Evolutionary conservation across 2,888 invertebrate species (phyloP), one percentile per base, ranked within the genome.

Genomic region (Malthinus flaveolus): DNA sequence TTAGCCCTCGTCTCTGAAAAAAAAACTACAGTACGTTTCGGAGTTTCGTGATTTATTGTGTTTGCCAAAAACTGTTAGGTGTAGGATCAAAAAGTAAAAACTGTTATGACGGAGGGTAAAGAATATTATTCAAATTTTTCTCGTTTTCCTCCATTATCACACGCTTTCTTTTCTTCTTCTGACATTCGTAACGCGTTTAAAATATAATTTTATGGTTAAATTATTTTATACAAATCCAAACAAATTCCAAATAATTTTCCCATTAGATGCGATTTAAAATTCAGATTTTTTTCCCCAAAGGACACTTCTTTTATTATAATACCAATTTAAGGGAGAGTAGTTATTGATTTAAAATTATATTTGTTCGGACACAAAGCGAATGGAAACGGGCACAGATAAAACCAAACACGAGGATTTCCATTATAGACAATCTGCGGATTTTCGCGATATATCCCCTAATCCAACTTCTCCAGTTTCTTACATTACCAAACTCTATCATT

Each of bases 401-500:
- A 56, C 56, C 52, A 58, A 58, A 53, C 58, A 58, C 34, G 45
- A 49, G 52, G 52, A 58, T 58, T 58, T 58, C 58, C 58, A 58
- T 58, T 59, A 59, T 50, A 46, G 56, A 54, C 58, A 58, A 58
- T 52, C 35, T 59, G 57, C 62, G 67, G 65, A 64, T 67, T 65
- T 66, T 63, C 66, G 63, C 59, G 67, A 70, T 65, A 64, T 64
- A 67, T 59, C 63, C 62, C 59, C 62, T 73, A 75, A 75, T 75
- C 74, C 73, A 57, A 55, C 66, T 64, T 62, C 66, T 67, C 65
- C 68, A 68, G 70, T 69, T 67, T 67, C 66, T 66, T 68, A 67
- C 71, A 70, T 73, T 73, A 72, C 71, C 67, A 70, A 23, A 71
- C 70, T 74, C 71, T 72, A 73, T 75, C 73, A 74, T 75, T 75